Evolutionary conservation across 2,797 vertebrate genomes (phyloP), one percentile per base, ranked within the genome.

Genomic region (Pangasius sanitwongsei): DNA sequence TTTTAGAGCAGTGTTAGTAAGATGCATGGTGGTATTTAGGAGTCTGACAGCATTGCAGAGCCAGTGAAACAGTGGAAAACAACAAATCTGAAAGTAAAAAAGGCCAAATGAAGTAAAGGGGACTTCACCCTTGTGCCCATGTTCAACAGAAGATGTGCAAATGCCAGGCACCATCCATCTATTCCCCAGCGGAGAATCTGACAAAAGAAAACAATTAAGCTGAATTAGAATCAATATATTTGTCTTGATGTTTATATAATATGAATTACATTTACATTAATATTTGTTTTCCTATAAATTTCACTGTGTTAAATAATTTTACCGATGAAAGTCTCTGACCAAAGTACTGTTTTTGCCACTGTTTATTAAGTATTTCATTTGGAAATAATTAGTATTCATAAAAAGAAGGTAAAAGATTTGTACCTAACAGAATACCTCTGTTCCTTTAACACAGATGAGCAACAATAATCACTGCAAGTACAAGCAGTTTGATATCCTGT

Each of bases 111-210:
- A 86, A 80, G 15, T 88, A 91, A 90, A 92, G 92, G 87, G 88
- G 87, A 50, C 18, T 34, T 91, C n/a, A 81, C 80, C 74, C 90
- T 84, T 85, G 91, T 86, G 83, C 89, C 91, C 31, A 48, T 91
- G 84, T 55, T 57, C 88, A 87, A 87, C 91, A 91, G 90, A 88
- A 74, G 83, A 86, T 89, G 91, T 92, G 92, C 85, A 87, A 93
- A 90, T 87, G 92, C 91, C 94, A 94, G 92, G 59, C 83, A 84
- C 74, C 88, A 37, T 87, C 87, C 85, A 83, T 85, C 63, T 88
- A 72, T 87, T 91, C 85, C 87, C 91, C 89, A 85, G 65, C 34
- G 0, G 50, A 53, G 69, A 77, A 83, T 75, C 86, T 74, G 31
- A 3, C 25, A 70, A 77, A 77, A 90, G 8, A 67, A 20, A 67